Base-by-base conservation (phyloP, 2,888 invertebrate species). In the Helicoverpa assulta region DNA sequence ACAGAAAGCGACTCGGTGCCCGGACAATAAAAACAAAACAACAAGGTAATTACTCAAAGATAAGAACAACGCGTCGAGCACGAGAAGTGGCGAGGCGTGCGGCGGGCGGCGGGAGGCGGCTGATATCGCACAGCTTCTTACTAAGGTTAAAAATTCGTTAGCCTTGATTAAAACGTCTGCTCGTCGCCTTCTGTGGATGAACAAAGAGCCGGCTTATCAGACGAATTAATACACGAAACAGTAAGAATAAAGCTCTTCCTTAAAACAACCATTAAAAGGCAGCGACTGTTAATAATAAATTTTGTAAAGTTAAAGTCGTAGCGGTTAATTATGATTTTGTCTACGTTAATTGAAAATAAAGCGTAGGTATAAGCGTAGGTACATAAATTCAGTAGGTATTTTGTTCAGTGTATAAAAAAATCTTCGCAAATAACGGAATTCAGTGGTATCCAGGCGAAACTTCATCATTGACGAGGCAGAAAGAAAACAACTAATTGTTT, bases 401-500 rank as follows among this genome's bases (percentile, higher is more conserved):
- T 47, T 29, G 29, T 37, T 21, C 16, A 19, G 10, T 33, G 8
- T 55, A 62, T 18, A 12, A 43, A 37, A 37, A 68, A 83, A 82
- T 80, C 78, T 73, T 77, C 79, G 67, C 68, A 73, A 70, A 80
- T 18, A 67, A 55, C 37, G 78, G 81, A 82, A 85, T 81, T 81
- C 78, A 80, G 80, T 86, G 80, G 87, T 86, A 85, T 81, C 84
- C 65, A 78, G 72, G 80, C 83, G 82, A 81, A 83, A 85, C 88
- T 93, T 85, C 88, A 90, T 91, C 91, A 92, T 91, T 92, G 93
- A 90, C 92, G 92, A 92, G 89, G 93, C 92, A 92, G 91, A 95
- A 94, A 93, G 92, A 94, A 95, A 94, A 93, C 92, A 94, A 94
- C 93, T 94, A 94, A 94, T 95, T 95, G 94, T 94, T 95, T 93